These are phyloP conservation scores for Peromyscus eremicus DNA, from an alignment of 2,797 vertebrate species.

Conservation along the genomic window DNA sequence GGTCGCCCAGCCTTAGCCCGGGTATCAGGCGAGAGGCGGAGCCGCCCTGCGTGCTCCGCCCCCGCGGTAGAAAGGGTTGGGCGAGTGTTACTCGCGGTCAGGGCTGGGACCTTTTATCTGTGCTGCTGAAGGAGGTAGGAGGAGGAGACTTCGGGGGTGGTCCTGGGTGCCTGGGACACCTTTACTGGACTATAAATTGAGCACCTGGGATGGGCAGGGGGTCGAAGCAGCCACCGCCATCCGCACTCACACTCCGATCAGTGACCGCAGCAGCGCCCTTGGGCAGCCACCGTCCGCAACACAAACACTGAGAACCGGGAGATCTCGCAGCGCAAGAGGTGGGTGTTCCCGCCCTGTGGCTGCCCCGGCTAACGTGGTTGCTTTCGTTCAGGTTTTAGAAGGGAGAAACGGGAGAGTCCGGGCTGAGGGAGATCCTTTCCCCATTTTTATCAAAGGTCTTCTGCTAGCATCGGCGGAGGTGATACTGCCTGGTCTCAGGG, in stretches of 20 bases:
- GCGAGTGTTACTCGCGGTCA: conserved; percentile 84
- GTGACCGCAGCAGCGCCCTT: conserved; percentile 49
- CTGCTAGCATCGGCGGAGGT: background rate
- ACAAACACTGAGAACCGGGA: conserved; percentile 36
- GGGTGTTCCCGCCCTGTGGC: conserved; percentile 65
- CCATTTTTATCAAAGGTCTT: background rate
- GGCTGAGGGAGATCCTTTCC: background rate
- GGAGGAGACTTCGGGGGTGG: conserved; percentile 80
- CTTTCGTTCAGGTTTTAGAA: conserved; percentile 3
- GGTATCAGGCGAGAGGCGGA: conserved; percentile 86
- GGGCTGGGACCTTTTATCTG: conserved; percentile 84
- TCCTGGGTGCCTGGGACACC: conserved; percentile 83
- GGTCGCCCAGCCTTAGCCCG: conserved; percentile 47
- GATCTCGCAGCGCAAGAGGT: conserved; percentile 67
- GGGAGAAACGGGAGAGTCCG: background rate
- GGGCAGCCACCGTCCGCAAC: conserved; percentile 38
- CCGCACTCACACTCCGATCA: background rate
- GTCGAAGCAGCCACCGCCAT: conserved; percentile 1
- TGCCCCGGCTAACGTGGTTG: background rate
- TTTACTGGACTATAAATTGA: conserved; percentile 86
- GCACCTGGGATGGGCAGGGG: conserved; percentile 83
- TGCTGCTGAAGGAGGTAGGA: conserved; percentile 79
- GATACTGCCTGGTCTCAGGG: background rate
- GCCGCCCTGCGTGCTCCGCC: conserved; percentile 73
- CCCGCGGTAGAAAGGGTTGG: conserved; percentile 65